Base-by-base conservation (phyloP, 2,113 vertebrate species). In the Semnornis frantzii region DNA sequence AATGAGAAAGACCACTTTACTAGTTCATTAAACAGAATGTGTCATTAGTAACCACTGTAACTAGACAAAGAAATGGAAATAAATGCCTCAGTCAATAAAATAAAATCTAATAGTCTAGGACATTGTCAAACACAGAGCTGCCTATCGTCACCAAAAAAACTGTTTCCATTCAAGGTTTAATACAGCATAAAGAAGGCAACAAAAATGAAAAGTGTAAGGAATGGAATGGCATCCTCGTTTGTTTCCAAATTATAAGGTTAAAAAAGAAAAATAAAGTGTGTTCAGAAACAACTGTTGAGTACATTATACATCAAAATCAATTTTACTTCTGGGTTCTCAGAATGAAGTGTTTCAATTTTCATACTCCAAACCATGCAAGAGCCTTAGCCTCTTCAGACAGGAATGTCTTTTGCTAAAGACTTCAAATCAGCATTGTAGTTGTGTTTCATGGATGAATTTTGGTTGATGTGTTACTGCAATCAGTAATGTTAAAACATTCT, bases 401-500 rank as follows among this genome's bases (percentile, higher is more conserved):
- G 91, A 77, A 77, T 0, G 30, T 19, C 44, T 95, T 93, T 94
- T 93, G 84, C 93, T 92, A 94, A 85, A 89, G 89, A 79, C 94
- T 92, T 92, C 87, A 94, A 96, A 95, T 92, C 79, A 92, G 86
- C 28, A 63, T 66, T 91, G 31, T 44, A 92, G 73, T 88, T 93
- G 63, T 87, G 71, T 79, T 94, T 87, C 83, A 81, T 71, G 73
- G 93, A 83, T 69, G 82, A 68, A 87, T 92, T 96, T 92, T 91
- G 64, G 64, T 82, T 58, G 72, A 85, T 91, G 64, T 93, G 72
- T 91, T 93, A 93, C 65, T 92, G 89, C 76, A 94, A 94, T 94
- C 82, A 91, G 85, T 90, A 95, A 96, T 94, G 82, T 44, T 95
- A 92, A 95, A 95, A 92, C 75, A 91, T 85, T 83, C 82, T 94